These are phyloP conservation scores for Isichthys henryi DNA, from an alignment of 2,113 vertebrate genomes.

Conservation along the genomic window DNA sequence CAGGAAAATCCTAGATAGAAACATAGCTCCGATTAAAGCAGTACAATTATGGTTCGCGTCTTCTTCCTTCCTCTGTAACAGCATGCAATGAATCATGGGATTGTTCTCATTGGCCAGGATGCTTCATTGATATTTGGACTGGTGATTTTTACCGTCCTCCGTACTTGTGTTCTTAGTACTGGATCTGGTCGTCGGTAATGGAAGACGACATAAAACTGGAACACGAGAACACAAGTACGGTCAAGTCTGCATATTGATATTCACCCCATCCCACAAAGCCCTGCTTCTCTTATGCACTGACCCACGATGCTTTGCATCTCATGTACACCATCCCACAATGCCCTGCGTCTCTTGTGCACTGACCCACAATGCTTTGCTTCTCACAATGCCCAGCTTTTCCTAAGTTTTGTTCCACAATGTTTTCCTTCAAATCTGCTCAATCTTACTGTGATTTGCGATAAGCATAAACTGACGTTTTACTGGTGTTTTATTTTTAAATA, in stretches of 20 bases:
- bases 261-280: not conserved
- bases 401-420: not conserved
- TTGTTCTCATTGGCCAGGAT: too few species aligned
- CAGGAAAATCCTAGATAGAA: not conserved
- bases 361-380: not conserved
- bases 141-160: too few species aligned
- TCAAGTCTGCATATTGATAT: not conserved
- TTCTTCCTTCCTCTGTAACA: too few species aligned
- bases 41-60: too few species aligned
- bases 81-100: too few species aligned
- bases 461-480: not conserved
- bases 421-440: not conserved
- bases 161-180: not conserved
- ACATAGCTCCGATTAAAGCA: too few species aligned
- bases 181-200: too few species aligned
- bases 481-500: not conserved
- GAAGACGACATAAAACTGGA: too few species aligned
- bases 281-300: not conserved
- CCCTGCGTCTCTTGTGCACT: not conserved
- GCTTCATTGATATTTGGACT: too few species aligned
- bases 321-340: not conserved
- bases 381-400: not conserved
- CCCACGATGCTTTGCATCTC: not conserved
- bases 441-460: not conserved
- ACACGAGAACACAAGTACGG: too few species aligned